Evolutionary conservation across 2,797 vertebrate genomes (phyloP), one percentile per base, ranked within the genome.

Genomic region (Coilia nasus): DNA sequence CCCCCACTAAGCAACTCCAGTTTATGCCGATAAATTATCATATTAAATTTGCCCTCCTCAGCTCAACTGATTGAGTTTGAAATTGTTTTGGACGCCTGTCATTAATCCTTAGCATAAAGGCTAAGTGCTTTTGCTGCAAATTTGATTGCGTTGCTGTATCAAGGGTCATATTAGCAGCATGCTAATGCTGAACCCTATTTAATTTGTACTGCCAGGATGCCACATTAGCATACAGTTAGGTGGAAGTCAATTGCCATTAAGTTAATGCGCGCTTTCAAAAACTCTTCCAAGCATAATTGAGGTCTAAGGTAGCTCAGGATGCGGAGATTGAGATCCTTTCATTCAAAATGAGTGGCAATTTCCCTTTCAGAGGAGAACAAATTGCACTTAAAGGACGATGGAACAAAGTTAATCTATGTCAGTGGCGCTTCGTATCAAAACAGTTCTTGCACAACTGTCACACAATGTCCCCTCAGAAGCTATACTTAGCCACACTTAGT

Each of bases 31-130:
- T 96, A 97, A 97, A 99, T 99, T 99, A 99, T 98, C 97, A 99
- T 98, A 99, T 99, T 98, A 99, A 97, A 97, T 98, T 98, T 97
- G 97, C 97, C 97, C 97, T 98, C 97, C 97, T 97, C 97, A 97
- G 97, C 97, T 98, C 97, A 97, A 99, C 96, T 98, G 97, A 99
- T 98, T 97, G 97, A 97, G 97, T 97, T 97, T 96, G 97, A 99
- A 99, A 99, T 99, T 98, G 97, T 99, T 99, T 98, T 97, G 95
- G 95, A 98, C 97, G 96, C 97, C 96, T 96, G 94, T 97, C 97
- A 99, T 99, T 99, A 99, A 99, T 98, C 96, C 97, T 96, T 97
- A 96, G 96, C 97, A 97, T 96, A 95, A 17, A 78, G 97, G 96
- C 93, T 97, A 98, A 99, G 96, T 96, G 96, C 96, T 96, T 95